phyloP scores from a whole-genome alignment of 2,797 vertebrate species.

The Staurois parvus region DNA sequence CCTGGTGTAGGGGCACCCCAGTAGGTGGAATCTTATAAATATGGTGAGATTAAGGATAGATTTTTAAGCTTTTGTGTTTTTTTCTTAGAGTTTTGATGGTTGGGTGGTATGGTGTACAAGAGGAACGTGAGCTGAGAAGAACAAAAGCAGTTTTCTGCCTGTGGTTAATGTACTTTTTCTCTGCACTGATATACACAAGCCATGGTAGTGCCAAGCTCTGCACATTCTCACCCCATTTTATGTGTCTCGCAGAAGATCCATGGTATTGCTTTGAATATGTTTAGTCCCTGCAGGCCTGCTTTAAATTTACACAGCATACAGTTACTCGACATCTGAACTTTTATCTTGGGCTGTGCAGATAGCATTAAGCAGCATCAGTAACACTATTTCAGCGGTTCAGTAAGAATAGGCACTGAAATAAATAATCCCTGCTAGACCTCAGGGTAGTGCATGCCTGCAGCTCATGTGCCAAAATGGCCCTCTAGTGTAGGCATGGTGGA shows the following conservation, averaged over 20 bases:
- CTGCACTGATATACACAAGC: not conserved
- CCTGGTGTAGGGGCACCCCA: too few species aligned
- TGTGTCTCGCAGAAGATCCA: conserved; percentile 51
- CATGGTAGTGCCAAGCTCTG: conserved; percentile 29
- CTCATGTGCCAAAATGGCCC: not conserved
- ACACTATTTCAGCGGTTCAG: conserved; percentile 1
- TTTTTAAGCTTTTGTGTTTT: too few species aligned
- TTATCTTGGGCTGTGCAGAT: conserved; percentile 24
- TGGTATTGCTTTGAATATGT: conserved; percentile 38
- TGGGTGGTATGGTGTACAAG: not conserved
- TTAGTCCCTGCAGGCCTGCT: conserved; percentile 39
- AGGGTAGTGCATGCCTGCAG: not conserved
- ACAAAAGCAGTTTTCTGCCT: not conserved
- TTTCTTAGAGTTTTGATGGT: not conserved
- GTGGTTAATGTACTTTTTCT: conserved; percentile 2
- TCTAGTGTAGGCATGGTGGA: not conserved
- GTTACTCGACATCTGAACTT: conserved; percentile 46
- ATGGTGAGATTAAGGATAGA: too few species aligned
- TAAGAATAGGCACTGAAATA: not conserved
- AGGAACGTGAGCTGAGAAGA: not conserved
- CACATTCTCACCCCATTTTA: conserved; percentile 43
- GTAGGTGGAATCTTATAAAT: too few species aligned
- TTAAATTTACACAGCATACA: conserved; percentile 42
- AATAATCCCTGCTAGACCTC: conserved; percentile 23
- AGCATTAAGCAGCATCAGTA: conserved; percentile 29